Evolutionary conservation across 1,140 invertebrate genomes (phyloP), one percentile per base, ranked within the genome.

Genomic region (Acromyrmex heyeri): DNA sequence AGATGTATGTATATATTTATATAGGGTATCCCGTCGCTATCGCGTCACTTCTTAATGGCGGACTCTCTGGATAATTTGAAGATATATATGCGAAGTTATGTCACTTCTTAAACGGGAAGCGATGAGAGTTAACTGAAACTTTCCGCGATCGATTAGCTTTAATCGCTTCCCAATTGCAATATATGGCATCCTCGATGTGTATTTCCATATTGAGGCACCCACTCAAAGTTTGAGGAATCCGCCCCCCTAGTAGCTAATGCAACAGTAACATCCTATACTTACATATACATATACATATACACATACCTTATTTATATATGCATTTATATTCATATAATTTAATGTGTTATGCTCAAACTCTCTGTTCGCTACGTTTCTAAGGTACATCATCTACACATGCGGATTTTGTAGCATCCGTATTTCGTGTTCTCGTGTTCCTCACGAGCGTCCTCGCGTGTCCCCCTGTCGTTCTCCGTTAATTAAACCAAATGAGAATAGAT

Each of bases 331-430:
- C 44, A 83, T 83, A 70, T 83, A 61, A 83, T 83, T 83, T 83
- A 73, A 82, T 59, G 53, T 72, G 77, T 50, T 50, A 82, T 83
- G 77, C 79, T 86, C 30, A 90, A 78, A 91, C 65, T 90, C 70
- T 86, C 57, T 91, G 87, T 78, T 62, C 70, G 44, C 88, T 91
- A 91, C 65, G 7, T 57, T 72, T 86, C 86, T 91, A 91, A 86
- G 57, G 34, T 91, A 83, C 69, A 75, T 83, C 55, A 78, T 90
- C 90, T 91, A 91, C 86, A 88, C 88, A 67, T 83, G 30, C 77
- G 67, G 55, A 83, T 44, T 73, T 72, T 62, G 67, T 86, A 59
- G 59, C 30, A 83, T 86, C 65, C 79, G 79, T 83, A 75, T 75
- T 87, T 57, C 55, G 27, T n/a, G 70, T 73, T 86, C 24, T 61